These are phyloP conservation scores for Myotis planiceps DNA, from an alignment of 2,797 vertebrate species.

Conservation along the genomic window DNA sequence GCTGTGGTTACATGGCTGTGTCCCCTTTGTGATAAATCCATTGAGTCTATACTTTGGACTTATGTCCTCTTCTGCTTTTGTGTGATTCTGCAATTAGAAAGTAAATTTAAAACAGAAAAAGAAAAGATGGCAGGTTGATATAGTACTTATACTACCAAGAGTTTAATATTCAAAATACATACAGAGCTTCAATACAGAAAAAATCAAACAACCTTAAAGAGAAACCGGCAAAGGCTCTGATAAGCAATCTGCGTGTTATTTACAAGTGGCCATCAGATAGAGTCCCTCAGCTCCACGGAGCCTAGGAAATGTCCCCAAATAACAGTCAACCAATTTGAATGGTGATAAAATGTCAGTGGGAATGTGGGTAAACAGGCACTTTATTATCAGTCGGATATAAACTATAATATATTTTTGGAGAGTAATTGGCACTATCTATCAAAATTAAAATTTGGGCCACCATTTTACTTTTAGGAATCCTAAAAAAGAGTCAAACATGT, in stretches of 20 bases:
- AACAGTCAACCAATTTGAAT: background rate
- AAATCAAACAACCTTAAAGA: background rate
- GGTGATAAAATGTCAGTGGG: background rate
- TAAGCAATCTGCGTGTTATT: too few species aligned
- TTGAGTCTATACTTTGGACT: background rate
- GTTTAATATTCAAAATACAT: background rate
- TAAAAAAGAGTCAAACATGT: background rate
- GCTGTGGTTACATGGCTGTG: accelerated
- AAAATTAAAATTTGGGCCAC: background rate
- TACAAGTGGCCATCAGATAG: accelerated
- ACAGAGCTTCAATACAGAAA: background rate
- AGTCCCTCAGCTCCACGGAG: background rate
- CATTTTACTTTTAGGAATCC: background rate
- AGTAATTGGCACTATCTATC: background rate
- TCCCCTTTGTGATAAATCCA: background rate
- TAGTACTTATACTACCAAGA: background rate
- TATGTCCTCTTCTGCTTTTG: background rate
- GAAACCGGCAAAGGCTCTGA: background rate
- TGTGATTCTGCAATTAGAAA: background rate
- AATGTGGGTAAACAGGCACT: background rate
- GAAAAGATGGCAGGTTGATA: background rate
- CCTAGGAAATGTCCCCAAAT: background rate
- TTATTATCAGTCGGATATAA: background rate
- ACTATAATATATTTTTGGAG: background rate
- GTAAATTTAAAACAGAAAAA: background rate